Percentiles rank a stretch among this genome's conserved stretches.
Evolutionary conservation across 2,113 vertebrate species (phyloP).

Genomic region (Terrapene triunguis): DNA sequence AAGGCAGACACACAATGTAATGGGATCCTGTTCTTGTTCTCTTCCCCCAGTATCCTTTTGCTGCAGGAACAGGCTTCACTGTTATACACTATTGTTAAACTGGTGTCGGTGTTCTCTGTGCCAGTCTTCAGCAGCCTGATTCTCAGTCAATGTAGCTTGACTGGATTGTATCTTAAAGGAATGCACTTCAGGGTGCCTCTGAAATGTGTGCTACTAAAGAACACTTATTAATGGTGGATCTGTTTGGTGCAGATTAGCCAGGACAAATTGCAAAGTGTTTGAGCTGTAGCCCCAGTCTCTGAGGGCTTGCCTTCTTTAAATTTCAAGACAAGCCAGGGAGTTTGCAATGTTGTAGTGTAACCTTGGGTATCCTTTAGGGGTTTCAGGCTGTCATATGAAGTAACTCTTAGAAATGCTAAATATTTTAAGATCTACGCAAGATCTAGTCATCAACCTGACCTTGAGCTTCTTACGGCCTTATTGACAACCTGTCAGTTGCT

Average conservation of each 20-base stretch:
- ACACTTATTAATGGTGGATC: neutral
- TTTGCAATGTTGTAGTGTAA: neutral
- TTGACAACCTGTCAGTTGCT: neutral
- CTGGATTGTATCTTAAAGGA: neutral
- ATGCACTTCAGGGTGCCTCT: neutral
- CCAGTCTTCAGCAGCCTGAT: neutral
- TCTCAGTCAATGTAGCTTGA: neutral
- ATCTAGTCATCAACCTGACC: neutral
- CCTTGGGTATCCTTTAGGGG: neutral
- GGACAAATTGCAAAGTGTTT: neutral
- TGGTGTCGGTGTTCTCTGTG: neutral
- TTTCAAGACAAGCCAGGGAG: neutral
- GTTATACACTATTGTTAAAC: neutral
- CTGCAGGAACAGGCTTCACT: neutral
- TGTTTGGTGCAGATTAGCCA: neutral
- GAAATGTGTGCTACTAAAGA: neutral
- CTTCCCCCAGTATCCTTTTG: neutral
- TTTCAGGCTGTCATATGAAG: neutral
- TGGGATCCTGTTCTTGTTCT: neutral
- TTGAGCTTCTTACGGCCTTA: neutral
- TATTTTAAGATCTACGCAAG: neutral
- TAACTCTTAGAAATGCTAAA: neutral
- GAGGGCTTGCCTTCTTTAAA: neutral
- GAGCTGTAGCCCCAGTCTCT: neutral
- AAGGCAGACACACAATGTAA: neutral